Evolutionary conservation across 2,113 vertebrate genomes (phyloP), one percentile per base, ranked within the genome.

Genomic region (Rutilus rutilus): DNA sequence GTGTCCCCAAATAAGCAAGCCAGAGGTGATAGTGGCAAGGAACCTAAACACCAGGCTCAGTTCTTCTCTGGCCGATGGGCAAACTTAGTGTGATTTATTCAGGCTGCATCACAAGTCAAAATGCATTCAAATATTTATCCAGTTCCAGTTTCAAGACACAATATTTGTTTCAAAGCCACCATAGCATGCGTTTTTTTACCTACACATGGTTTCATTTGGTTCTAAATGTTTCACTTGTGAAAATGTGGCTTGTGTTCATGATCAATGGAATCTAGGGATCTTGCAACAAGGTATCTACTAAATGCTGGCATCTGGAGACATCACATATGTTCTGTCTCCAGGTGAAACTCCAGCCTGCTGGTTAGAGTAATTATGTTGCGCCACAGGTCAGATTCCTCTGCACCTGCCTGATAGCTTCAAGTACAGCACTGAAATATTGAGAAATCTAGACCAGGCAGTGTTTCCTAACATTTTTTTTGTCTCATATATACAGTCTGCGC

Each of bases 331-430:
- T 47, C 50, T 87, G 85, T 87, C 86, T 89, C 23, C 78, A 91
- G 87, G 89, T 90, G 75, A 88, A 88, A 89, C 89, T 89, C 88
- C 81, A 89, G 59, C 86, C 82, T 10, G 78, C 78, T 54, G 75
- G 45, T 83, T 60, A 27, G 84, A 80, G 85, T 86, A 60, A 64
- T 52, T 69, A 79, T 85, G 87, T 64, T 87, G 84, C 1, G 50
- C 88, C 87, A 45, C 47, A 78, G 77, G 88, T 77, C 36, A 78
- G 25, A 89, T 45, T 74, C 78, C 86, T 85, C 67, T n/a, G 69
- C 81, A 78, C 84, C 21, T 65, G 78, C 59, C 84, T 89, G 86
- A 84, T 82, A 27, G 45, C 11, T 60, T 27, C n/a, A 21, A 25
- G 71, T 25, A 15, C n/a, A 9, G 25, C 7, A 64, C 85, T 47